Evolutionary conservation across 2,888 invertebrate species (phyloP).

Genomic region (Eubasilissa splendida): DNA sequence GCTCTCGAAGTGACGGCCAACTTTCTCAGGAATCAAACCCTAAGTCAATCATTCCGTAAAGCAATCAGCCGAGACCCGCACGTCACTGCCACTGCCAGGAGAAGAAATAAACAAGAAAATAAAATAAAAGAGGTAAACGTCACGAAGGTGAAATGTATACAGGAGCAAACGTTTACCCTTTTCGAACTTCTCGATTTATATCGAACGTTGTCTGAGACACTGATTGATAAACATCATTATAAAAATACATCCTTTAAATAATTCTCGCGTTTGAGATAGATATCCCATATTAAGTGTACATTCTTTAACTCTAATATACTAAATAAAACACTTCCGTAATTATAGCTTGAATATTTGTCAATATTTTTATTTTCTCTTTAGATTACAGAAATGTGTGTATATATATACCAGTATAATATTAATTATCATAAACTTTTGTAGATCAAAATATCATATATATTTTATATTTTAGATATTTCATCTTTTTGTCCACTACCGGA

Average conservation of each 20-base stretch:
- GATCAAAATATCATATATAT: too few relatives aligned
- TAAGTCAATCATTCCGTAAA: constrained; percentile 30
- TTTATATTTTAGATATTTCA: too few relatives aligned
- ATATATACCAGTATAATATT: too few relatives aligned
- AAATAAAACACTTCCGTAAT: too few relatives aligned
- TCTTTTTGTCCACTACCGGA: too few relatives aligned
- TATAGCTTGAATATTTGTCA: too few relatives aligned
- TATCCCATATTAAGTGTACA: too few relatives aligned
- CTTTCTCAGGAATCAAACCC: constrained; percentile 12
- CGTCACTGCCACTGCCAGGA: constrained; percentile 14
- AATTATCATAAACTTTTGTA: too few relatives aligned
- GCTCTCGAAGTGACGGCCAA: constrained; percentile 12
- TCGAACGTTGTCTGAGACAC: not conserved
- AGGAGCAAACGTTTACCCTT: not conserved
- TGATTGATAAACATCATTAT: not conserved
- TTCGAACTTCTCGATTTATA: not conserved
- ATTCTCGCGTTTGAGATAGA: not conserved
- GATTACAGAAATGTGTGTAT: too few relatives aligned
- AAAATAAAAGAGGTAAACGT: constrained; percentile 6
- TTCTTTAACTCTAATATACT: too few relatives aligned
- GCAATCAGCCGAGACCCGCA: constrained; percentile 13
- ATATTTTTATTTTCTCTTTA: too few relatives aligned
- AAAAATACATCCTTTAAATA: not conserved
- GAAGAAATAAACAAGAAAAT: constrained; percentile 15
- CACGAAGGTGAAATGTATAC: not conserved